Evolutionary conservation across 30 jellyfish, hydroid and myxozoan genomes (phyloP).

Genomic region (Aurelia coerulea): DNA sequence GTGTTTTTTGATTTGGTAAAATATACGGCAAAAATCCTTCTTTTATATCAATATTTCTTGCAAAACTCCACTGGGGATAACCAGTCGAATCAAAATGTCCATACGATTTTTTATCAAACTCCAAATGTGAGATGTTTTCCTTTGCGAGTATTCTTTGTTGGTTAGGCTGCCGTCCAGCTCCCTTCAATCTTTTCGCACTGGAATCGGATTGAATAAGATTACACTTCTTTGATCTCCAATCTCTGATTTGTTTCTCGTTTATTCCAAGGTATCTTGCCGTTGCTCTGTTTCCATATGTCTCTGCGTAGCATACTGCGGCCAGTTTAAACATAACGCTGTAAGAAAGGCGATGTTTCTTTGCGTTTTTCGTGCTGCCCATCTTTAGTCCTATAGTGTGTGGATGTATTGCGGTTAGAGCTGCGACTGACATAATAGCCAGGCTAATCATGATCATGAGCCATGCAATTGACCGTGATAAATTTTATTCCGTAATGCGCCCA

Average conservation of each 20-base stretch:
- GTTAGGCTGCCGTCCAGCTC: conserved; percentile 87
- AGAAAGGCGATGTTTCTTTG: conserved; percentile 63
- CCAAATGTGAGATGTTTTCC: conserved; percentile 20
- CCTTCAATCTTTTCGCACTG: conserved; percentile 89
- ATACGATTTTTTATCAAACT: conserved; percentile 23
- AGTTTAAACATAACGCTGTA: conserved; percentile 86
- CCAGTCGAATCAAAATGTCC: no score
- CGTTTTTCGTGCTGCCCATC: background rate
- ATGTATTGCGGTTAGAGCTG: conserved; percentile 17
- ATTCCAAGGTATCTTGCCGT: conserved; percentile 92
- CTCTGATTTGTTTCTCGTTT: conserved; percentile 89
- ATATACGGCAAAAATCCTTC: no score
- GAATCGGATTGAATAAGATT: conserved; percentile 80
- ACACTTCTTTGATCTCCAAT: conserved; percentile 91
- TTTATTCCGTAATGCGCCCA: conserved; percentile 68
- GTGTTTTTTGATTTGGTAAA: no score
- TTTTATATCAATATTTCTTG: no score
- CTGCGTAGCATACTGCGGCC: conserved; percentile 93
- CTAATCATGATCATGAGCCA: conserved; percentile 70
- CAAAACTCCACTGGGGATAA: no score
- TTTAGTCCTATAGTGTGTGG: conserved; percentile 21
- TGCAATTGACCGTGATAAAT: conserved; percentile 76
- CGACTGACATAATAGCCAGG: conserved; percentile 57
- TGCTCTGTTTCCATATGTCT: conserved; percentile 95
- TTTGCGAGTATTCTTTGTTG: conserved; percentile 3